Evolutionary conservation across 2,113 vertebrate genomes (phyloP).

Genomic region (Pipra filicauda): DNA sequence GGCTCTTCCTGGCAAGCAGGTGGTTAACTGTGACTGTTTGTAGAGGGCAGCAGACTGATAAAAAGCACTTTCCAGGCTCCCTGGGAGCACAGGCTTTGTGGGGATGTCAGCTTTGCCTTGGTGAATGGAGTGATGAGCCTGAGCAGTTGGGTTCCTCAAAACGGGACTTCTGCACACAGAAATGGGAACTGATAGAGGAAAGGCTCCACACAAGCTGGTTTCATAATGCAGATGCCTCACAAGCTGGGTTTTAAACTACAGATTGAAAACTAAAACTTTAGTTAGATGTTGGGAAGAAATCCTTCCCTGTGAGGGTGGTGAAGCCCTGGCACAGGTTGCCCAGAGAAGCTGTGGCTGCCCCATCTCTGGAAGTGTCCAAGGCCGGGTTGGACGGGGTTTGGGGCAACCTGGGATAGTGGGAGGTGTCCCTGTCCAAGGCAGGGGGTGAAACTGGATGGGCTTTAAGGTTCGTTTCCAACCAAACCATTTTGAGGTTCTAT

Average conservation of each 20-base stretch:
- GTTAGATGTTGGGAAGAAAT: not conserved
- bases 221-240: not conserved
- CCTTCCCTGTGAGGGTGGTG: rapidly evolving
- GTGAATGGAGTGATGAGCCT: rapidly evolving
- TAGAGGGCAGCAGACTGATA: not conserved
- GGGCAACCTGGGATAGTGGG: not conserved
- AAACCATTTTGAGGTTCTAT: not conserved
- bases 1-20: not conserved
- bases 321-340: not conserved
- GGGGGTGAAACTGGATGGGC: too few species aligned
- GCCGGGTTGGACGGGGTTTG: rapidly evolving
- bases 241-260: not conserved
- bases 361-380: not conserved
- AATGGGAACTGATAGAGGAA: not conserved
- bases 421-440: not conserved
- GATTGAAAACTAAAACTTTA: not conserved
- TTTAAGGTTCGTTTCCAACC: not conserved
- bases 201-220: rapidly evolving
- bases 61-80: not conserved
- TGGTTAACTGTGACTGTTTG: not conserved
- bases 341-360: not conserved
- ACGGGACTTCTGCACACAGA: not conserved
- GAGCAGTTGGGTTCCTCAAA: not conserved
- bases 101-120: not conserved
- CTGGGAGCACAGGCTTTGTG: not conserved